Evolutionary conservation across 2,797 vertebrate species (phyloP), one percentile per base, ranked within the genome.

Genomic region (Sardinella longiceps): DNA sequence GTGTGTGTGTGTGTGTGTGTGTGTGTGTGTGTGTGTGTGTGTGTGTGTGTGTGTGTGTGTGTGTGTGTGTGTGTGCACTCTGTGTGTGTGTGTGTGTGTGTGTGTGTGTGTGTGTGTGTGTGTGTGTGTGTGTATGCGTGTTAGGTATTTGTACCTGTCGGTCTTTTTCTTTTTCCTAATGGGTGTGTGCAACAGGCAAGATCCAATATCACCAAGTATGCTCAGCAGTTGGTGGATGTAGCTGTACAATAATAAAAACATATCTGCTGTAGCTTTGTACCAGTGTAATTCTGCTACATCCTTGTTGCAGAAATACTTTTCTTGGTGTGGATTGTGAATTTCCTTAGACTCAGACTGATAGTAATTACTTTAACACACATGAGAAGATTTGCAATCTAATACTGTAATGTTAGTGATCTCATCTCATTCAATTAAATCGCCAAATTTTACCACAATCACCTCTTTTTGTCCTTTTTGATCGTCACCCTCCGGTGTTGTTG

Each of bases 191-290:
- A 10, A 48, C 46, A 50, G 88, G 84, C 7, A n/a, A n/a, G n/a
- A n/a, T n/a, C n/a, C n/a, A n/a, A n/a, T n/a, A n/a, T n/a, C n/a
- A n/a, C n/a, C n/a, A n/a, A n/a, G n/a, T n/a, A n/a, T n/a, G n/a
- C n/a, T n/a, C n/a, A n/a, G n/a, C n/a, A n/a, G n/a, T n/a, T 43
- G 88, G 88, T 80, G 82, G 90, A 85, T 86, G 82, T 87, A 1
- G 46, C 1, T 48, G 12, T 50, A 50, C 48, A 50, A 11, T 50
- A 15, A 5, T 15, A 87, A 92, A 90, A 63, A 89, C 91, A 88
- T 90, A 89, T 88, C 84, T 86, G 46, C 20, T 33, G 48, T 50
- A 2, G 48, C 48, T 50, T 50, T 50, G 48, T 50, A 50, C 12
- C 11, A 48, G 11, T 43, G 2, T 6, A 50, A 50, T 14, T 14